phyloP scores from a whole-genome alignment of 2,113 vertebrate species.

The Ageneiosus marmoratus region DNA sequence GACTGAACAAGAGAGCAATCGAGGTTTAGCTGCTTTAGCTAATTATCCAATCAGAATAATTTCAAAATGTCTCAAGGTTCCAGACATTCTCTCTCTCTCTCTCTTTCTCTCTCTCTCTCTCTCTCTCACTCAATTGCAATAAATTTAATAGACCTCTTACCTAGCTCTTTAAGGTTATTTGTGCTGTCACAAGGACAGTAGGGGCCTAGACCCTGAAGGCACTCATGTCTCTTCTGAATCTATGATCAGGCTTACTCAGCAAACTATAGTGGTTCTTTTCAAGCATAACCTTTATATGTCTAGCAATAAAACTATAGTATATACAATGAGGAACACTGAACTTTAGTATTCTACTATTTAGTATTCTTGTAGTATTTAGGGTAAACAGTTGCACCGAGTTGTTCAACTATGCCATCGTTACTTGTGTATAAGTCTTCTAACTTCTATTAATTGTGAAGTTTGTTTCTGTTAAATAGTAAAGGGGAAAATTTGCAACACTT shows the following conservation, averaged over 20 bases:
- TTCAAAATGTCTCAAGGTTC: slow-evolving; percentile 59
- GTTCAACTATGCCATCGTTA: neutral
- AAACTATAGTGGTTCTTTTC: slow-evolving; percentile 24
- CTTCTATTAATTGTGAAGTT: neutral
- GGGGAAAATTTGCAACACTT: neutral
- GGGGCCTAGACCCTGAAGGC: slow-evolving; percentile 52
- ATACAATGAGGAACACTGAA: neutral
- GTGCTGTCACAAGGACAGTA: slow-evolving; percentile 61
- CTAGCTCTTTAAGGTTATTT: slow-evolving; percentile 64
- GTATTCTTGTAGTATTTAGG: neutral
- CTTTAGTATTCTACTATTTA: too few species aligned
- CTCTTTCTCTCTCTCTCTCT: slow-evolving; percentile 33
- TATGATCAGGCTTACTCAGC: neutral
- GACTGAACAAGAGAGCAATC: neutral
- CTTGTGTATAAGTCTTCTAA: neutral
- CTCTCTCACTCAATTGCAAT: slow-evolving; percentile 37
- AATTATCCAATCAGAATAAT: slow-evolving; percentile 53
- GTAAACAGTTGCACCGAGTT: neutral
- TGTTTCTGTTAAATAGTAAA: neutral
- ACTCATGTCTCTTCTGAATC: slow-evolving; percentile 1
- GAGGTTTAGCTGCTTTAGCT: slow-evolving; percentile 35
- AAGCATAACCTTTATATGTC: slow-evolving; percentile 55
- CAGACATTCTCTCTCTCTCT: slow-evolving; percentile 49
- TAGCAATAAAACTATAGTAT: slow-evolving; percentile 39
- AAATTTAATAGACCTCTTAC: slow-evolving; percentile 52